Evolutionary conservation across 2,888 invertebrate genomes (phyloP), one percentile per base, ranked within the genome.

Genomic region (Brassicogethes aeneus): DNA sequence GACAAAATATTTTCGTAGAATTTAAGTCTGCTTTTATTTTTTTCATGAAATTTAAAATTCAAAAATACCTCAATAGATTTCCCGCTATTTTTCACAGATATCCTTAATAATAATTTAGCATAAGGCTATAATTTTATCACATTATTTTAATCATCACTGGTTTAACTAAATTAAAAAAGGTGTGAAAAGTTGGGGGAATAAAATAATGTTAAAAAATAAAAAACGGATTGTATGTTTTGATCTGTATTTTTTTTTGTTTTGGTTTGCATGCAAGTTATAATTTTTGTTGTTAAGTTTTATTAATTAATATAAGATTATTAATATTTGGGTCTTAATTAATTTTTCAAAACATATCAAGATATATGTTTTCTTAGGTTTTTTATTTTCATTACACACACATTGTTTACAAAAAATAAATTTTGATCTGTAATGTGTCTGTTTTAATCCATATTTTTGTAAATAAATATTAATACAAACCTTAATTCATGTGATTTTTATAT

Each of bases 201-300:
- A 10, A 7, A 23, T 7, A 5, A 23, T 7, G 5, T 23, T 23
- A 23, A 23, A 7, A 23, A 23, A 23, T 23, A 23, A 23, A n/a
- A n/a, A 23, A 23, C 23, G 23, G 23, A 23, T 23, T 23, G 23
- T 23, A 23, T 23, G 23, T 23, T 23, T 23, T 23, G 23, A 23
- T 23, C 23, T 23, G 23, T 23, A 23, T 23, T 23, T 23, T 23
- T 23, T 44, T 41, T 39, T 34, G 37, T 44, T 47, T 50, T 52
- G 34, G 16, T 35, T 36, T 41, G 41, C 41, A 41, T 41, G 41
- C 36, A 36, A 41, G 41, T 41, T 41, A 41, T 31, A 32, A 16
- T 41, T 41, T 36, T 41, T 41, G 40, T 40, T 40, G 41, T 36
- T 41, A 41, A 41, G 41, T 41, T 41, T 41, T 41, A 7, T 7